Percentiles rank a stretch among this genome's conserved stretches.
Conservation (phyloP, 1,140 invertebrate species). For the Drepana arcuata region DNA sequence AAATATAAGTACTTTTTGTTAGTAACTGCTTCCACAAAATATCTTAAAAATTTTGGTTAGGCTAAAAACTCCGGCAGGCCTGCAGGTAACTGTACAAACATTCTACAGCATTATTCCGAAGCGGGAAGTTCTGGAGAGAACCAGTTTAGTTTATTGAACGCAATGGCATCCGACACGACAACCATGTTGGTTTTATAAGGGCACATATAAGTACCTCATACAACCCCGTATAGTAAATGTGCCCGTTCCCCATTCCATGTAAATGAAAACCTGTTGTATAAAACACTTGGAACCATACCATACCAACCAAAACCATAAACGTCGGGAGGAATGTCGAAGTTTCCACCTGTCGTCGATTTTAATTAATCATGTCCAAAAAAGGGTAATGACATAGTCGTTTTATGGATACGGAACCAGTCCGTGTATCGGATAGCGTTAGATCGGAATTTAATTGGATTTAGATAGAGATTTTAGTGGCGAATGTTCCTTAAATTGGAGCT, state of each 20-base stretch:
- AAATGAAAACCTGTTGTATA: slow-evolving; percentile 22
- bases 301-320: slow-evolving; percentile 15
- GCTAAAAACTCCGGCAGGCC: too few species aligned
- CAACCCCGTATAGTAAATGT: slow-evolving; percentile 18
- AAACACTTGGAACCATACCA: slow-evolving; percentile 2
- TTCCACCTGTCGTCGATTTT: slow-evolving; percentile 30
- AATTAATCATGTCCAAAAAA: slow-evolving; percentile 23
- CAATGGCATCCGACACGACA: slow-evolving; percentile 39
- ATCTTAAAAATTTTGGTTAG: too few species aligned
- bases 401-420: slow-evolving; percentile 11
- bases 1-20: too few species aligned
- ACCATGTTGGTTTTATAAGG: slow-evolving; percentile 49
- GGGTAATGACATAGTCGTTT: slow-evolving; percentile 16
- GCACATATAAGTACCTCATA: slow-evolving; percentile 26
- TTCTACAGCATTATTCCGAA: slow-evolving; percentile 56
- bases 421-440: slow-evolving; percentile 3
- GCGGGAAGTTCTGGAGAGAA: slow-evolving; percentile 52
- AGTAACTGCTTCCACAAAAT: too few species aligned
- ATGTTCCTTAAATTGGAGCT: too few species aligned
- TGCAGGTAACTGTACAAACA: slow-evolving; percentile 49
- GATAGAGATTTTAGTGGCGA: too few species aligned
- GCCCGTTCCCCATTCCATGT: slow-evolving; percentile 10
- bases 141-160: slow-evolving; percentile 58
- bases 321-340: slow-evolving; percentile 21
- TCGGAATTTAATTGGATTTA: slow-evolving; percentile 13